Conservation (phyloP, 2,888 invertebrate species). For the Polydrusus pterygomalis region DNA sequence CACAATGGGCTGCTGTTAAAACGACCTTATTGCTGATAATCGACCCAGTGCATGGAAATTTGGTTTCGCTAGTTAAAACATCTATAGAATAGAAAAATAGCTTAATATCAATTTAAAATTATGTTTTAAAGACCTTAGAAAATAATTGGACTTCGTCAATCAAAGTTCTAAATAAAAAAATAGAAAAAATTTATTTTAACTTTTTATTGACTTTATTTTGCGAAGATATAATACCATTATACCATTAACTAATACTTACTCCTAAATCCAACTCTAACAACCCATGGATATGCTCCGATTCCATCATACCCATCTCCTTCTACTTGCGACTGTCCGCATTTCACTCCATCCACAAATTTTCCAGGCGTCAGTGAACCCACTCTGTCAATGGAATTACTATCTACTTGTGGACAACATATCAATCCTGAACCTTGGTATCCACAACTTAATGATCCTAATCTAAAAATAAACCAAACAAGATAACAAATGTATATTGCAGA, state of each 20-base stretch:
- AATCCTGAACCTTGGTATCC: slow-evolving; percentile 75
- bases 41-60: slow-evolving; percentile 86
- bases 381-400: slow-evolving; percentile 65
- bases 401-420: slow-evolving; percentile 77
- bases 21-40: slow-evolving; percentile 78
- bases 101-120: too few species aligned
- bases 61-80: slow-evolving; percentile 79
- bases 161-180: too few species aligned
- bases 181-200: too few species aligned
- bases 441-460: slow-evolving; percentile 77
- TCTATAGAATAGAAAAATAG: slow-evolving; percentile 73
- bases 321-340: slow-evolving; percentile 80
- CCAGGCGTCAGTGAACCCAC: slow-evolving; percentile 54
- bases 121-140: not conserved
- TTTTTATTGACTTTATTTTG: too few species aligned
- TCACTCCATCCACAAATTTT: slow-evolving; percentile 70
- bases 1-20: slow-evolving; percentile 87
- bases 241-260: slow-evolving; percentile 75
- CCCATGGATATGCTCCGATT: slow-evolving; percentile 85
- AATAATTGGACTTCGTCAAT: too few species aligned
- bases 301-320: slow-evolving; percentile 79
- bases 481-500: too few species aligned
- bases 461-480: slow-evolving; percentile 42
- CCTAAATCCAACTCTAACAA: slow-evolving; percentile 84
- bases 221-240: too few species aligned